These are phyloP conservation scores for Charina bottae DNA, from an alignment of 2,113 vertebrate genomes.

Conservation along the genomic window DNA sequence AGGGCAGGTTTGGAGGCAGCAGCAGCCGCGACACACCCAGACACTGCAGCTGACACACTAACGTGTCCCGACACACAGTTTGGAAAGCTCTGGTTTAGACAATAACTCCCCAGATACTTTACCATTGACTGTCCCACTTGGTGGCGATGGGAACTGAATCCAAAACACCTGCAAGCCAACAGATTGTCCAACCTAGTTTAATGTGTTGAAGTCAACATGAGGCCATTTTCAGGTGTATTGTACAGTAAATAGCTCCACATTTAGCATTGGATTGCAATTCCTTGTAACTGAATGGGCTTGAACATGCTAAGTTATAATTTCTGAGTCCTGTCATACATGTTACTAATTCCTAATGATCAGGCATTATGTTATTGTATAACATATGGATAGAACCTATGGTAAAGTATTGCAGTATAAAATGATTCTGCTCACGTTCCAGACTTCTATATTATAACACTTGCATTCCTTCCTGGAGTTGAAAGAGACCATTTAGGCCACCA, in stretches of 20 bases:
- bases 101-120: background rate
- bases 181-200: background rate
- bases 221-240: background rate
- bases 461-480: no score
- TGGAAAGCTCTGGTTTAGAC: no score
- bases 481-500: no score
- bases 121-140: background rate
- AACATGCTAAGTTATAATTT: background rate
- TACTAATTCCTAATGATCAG: background rate
- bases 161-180: background rate
- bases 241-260: background rate
- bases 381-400: no score
- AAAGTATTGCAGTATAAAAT: no score
- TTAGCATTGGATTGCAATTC: background rate
- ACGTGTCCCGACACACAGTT: no score
- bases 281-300: background rate
- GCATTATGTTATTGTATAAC: background rate
- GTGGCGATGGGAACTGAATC: background rate
- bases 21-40: no score
- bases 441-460: no score
- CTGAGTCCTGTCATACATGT: background rate
- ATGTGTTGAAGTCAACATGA: background rate
- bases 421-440: no score
- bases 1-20: no score
- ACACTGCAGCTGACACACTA: no score